These are phyloP conservation scores for Coregonus ussuriensis DNA, from an alignment of 2,797 vertebrate genomes.

Conservation along the genomic window DNA sequence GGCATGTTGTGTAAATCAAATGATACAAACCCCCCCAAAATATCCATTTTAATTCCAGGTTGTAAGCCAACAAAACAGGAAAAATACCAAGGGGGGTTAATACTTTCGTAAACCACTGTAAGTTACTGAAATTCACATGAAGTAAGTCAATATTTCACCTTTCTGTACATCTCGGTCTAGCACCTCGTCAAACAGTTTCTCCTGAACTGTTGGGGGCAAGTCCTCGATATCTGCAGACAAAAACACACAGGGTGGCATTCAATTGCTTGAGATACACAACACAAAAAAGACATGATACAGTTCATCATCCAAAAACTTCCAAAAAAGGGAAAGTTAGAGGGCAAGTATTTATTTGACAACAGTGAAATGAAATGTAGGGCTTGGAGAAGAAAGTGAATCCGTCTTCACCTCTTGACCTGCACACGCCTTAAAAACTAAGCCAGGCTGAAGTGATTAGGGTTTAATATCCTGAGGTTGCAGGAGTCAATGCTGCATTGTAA, in stretches of 20 bases:
- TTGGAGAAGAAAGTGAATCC: background rate
- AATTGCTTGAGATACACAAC: background rate
- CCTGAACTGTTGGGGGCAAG: conserved; percentile 92
- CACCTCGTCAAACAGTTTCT: conserved; percentile 96
- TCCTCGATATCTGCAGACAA: conserved; percentile 92
- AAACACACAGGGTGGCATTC: conserved; percentile 11
- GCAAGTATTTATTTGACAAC: conserved; percentile 3
- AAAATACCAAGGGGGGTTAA: no score
- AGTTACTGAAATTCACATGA: background rate
- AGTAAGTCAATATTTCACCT: conserved; percentile 73
- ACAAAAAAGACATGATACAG: background rate
- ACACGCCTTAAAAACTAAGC: background rate
- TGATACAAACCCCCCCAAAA: no score
- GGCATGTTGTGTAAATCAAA: no score
- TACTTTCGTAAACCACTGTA: background rate
- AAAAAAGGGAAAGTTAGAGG: background rate
- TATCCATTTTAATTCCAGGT: no score
- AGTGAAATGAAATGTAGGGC: background rate
- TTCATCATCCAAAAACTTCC: background rate
- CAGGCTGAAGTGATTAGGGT: conserved; percentile 3
- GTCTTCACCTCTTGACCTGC: background rate
- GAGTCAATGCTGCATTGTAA: background rate
- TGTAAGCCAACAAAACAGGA: no score
- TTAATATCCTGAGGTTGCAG: background rate
- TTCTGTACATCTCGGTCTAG: conserved; percentile 98